Conservation (phyloP, 2,797 vertebrate genomes). For the Cirrhinus mrigala region DNA sequence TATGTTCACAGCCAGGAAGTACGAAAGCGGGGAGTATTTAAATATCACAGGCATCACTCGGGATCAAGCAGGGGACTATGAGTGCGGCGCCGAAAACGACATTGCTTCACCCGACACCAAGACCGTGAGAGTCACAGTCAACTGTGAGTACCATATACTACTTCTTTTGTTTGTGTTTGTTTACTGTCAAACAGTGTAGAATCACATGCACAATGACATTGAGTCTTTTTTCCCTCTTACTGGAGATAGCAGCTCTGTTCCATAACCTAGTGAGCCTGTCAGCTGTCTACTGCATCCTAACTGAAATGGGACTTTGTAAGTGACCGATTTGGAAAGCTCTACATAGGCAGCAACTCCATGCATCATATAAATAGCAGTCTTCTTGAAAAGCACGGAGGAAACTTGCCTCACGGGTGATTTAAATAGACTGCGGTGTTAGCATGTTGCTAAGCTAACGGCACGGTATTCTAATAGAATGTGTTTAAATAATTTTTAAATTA, state of each 20-base stretch:
- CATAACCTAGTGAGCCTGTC: conserved; percentile 18
- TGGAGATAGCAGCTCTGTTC: conserved; percentile 27
- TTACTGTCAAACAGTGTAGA: conserved; percentile 31
- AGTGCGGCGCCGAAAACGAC: conserved; percentile 95
- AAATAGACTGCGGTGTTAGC: neutral
- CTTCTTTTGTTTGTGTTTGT: conserved; percentile 39
- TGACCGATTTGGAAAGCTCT: conserved; percentile 14
- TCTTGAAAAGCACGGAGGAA: neutral
- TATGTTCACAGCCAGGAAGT: conserved; percentile 88
- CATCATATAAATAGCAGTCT: neutral
- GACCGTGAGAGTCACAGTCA: conserved; percentile 95
- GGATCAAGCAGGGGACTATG: conserved; percentile 96
- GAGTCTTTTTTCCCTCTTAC: conserved; percentile 30
- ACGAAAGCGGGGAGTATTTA: conserved; percentile 94
- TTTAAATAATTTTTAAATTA: neutral
- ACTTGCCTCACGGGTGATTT: neutral
- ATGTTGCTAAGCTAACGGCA: conserved; percentile 2
- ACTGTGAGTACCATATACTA: conserved; percentile 89
- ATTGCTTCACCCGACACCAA: conserved; percentile 93
- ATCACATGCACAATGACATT: conserved; percentile 41
- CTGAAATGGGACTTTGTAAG: conserved; percentile 33
- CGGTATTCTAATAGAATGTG: neutral
- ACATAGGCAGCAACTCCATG: neutral
- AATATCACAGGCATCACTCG: conserved; percentile 95
- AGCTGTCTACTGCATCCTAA: conserved; percentile 15